phyloP scores from a whole-genome alignment of 1,140 invertebrate species.

The Leguminivora glycinivorella region DNA sequence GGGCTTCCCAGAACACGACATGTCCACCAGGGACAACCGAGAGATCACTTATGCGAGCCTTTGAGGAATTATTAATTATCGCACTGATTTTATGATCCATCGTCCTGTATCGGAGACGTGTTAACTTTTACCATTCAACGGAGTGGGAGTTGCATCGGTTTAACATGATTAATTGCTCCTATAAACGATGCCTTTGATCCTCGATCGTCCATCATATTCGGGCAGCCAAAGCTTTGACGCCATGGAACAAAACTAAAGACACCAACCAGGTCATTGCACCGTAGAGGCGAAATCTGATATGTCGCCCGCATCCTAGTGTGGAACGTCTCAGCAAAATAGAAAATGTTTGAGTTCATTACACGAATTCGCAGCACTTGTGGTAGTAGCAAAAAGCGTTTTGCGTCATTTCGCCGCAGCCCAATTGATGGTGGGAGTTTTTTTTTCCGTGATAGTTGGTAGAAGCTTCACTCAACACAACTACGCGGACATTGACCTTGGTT shows the following conservation, averaged over 20 bases:
- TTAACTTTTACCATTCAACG: not conserved
- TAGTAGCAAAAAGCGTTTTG: conserved; percentile 60
- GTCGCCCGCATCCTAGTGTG: conserved; percentile 37
- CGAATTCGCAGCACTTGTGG: conserved; percentile 47
- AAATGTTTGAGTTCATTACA: conserved; percentile 50
- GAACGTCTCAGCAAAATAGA: conserved; percentile 39
- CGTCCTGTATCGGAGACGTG: not conserved
- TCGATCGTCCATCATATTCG: conserved; percentile 47
- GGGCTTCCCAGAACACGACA: conserved; percentile 21
- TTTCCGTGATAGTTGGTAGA: conserved; percentile 62
- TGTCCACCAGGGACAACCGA: not conserved
- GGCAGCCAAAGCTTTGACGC: conserved; percentile 22
- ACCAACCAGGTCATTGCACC: conserved; percentile 42
- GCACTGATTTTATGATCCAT: not conserved
- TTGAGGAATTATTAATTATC: conserved; percentile 6
- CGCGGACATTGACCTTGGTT: conserved; percentile 69
- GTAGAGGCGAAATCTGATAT: conserved; percentile 47
- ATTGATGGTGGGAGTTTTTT: conserved; percentile 54
- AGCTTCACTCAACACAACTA: conserved; percentile 48
- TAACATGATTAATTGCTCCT: conserved; percentile 19
- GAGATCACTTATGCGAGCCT: not conserved
- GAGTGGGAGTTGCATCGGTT: not conserved
- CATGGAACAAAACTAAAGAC: conserved; percentile 31
- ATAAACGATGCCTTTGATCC: conserved; percentile 41
- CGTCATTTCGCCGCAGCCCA: conserved; percentile 58